Evolutionary conservation across 1,140 invertebrate genomes (phyloP).

Genomic region (Diabrotica undecimpunctata): DNA sequence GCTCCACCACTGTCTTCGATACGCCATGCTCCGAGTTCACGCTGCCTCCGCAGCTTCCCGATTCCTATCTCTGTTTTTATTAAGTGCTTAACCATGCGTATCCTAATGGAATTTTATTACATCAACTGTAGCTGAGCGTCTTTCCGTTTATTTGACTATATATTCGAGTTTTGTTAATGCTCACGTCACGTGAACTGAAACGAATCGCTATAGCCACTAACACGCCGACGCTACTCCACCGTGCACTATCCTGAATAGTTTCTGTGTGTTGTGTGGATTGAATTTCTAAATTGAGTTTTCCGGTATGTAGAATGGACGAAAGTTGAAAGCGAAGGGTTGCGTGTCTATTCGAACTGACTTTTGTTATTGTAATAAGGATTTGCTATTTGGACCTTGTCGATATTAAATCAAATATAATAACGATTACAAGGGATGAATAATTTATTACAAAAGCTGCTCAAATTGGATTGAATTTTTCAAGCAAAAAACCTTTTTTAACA

Average conservation of each 20-base stretch:
- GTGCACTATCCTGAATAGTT: not conserved
- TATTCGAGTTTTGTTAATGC: conserved; percentile 2
- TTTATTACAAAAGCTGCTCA: no score
- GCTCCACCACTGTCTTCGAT: not conserved
- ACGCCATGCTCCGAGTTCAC: not conserved
- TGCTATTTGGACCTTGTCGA: no score
- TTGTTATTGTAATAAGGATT: no score
- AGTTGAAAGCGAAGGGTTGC: not conserved
- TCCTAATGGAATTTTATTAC: not conserved
- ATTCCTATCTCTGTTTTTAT: conserved; percentile 1
- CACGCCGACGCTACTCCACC: not conserved
- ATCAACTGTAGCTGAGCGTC: not conserved
- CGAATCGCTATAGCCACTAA: not conserved
- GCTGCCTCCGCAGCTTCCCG: not conserved
- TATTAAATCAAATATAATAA: no score
- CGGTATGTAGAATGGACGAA: not conserved
- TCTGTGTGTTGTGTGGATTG: not conserved
- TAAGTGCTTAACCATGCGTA: conserved; percentile 2
- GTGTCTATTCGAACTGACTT: no score
- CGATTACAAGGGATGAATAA: no score
- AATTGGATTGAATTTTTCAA: no score
- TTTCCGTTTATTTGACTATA: conserved; percentile 2
- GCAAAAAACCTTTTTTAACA: no score
- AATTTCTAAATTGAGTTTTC: not conserved
- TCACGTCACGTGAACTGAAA: conserved; percentile 1